Conservation (phyloP, 2,888 invertebrate genomes). For the Cistogaster globosa region DNA sequence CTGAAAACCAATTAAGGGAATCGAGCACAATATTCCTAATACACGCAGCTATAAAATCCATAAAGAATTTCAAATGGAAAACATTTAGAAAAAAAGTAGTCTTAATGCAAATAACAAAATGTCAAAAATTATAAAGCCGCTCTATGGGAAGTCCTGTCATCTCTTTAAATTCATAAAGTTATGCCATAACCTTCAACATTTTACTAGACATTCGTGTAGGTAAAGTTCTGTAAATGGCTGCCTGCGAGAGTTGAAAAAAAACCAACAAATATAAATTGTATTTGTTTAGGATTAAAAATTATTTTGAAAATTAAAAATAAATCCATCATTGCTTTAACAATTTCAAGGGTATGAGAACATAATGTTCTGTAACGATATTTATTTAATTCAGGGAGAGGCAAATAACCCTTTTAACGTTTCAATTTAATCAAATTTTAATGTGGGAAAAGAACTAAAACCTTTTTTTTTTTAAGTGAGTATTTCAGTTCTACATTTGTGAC, state of each 20-base stretch:
- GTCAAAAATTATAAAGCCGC: slow-evolving; percentile 45
- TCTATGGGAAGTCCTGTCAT: slow-evolving; percentile 59
- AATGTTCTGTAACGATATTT: slow-evolving; percentile 5
- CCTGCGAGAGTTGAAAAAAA: not conserved
- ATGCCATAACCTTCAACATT: slow-evolving; percentile 24
- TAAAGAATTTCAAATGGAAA: not conserved
- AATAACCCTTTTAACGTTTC: not conserved
- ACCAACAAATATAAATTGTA: not conserved
- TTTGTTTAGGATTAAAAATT: too few relatives aligned
- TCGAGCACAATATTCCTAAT: not conserved
- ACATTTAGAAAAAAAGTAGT: slow-evolving; percentile 16
- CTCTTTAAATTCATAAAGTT: slow-evolving; percentile 29
- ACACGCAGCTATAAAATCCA: too few relatives aligned
- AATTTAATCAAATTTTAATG: not conserved
- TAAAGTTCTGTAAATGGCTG: slow-evolving; percentile 14
- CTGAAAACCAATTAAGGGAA: slow-evolving; percentile 61
- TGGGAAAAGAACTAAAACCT: too few relatives aligned
- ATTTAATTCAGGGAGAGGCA: not conserved
- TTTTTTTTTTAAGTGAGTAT: too few relatives aligned
- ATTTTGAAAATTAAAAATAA: too few relatives aligned
- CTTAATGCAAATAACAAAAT: slow-evolving; percentile 57
- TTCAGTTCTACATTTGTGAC: too few relatives aligned
- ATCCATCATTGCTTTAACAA: not conserved
- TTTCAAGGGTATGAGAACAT: slow-evolving; percentile 59
- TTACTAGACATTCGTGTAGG: slow-evolving; percentile 52